Percentiles rank a stretch among this genome's conserved stretches.
Conservation (phyloP, 92 coral and sea anemone genomes). For the Phenganax subtilis region DNA sequence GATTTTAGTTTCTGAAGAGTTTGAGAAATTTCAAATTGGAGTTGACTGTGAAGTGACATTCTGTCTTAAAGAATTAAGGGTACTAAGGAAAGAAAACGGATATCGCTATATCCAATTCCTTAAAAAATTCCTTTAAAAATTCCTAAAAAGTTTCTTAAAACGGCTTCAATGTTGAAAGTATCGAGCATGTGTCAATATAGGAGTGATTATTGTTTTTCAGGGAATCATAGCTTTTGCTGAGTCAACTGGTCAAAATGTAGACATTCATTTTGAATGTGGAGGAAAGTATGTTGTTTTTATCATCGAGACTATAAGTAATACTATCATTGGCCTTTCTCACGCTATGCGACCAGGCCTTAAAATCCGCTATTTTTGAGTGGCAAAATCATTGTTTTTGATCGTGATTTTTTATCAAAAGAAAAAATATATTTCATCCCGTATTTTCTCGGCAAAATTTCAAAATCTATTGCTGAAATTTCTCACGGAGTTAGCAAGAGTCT, state of each 20-base stretch:
- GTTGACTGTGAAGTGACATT: slow-evolving; percentile 95
- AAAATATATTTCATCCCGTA: too few relatives aligned
- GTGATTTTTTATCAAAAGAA: too few relatives aligned
- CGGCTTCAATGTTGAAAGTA: background rate
- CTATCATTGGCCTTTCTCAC: too few relatives aligned
- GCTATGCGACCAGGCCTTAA: too few relatives aligned
- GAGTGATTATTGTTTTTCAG: slow-evolving; percentile 31
- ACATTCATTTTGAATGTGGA: slow-evolving; percentile 88
- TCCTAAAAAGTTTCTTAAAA: too few relatives aligned
- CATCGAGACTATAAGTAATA: too few relatives aligned
- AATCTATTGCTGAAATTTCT: too few relatives aligned
- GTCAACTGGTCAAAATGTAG: slow-evolving; percentile 68
- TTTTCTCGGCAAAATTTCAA: too few relatives aligned
- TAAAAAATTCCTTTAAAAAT: background rate
- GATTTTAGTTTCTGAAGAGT: slow-evolving; percentile 78
- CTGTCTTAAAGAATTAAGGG: slow-evolving; percentile 94
- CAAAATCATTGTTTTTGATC: too few relatives aligned
- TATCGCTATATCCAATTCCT: background rate
- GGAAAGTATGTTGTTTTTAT: slow-evolving; percentile 68
- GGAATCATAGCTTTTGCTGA: slow-evolving; percentile 92
- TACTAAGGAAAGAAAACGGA: slow-evolving; percentile 17
- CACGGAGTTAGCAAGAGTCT: too few relatives aligned
- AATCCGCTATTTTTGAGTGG: too few relatives aligned
- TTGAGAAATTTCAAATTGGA: slow-evolving; percentile 95
- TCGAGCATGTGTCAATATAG: background rate